Percentiles rank a stretch among this genome's conserved stretches.
Conservation (phyloP, 2,797 vertebrate species). For the Oophaga sylvatica region DNA sequence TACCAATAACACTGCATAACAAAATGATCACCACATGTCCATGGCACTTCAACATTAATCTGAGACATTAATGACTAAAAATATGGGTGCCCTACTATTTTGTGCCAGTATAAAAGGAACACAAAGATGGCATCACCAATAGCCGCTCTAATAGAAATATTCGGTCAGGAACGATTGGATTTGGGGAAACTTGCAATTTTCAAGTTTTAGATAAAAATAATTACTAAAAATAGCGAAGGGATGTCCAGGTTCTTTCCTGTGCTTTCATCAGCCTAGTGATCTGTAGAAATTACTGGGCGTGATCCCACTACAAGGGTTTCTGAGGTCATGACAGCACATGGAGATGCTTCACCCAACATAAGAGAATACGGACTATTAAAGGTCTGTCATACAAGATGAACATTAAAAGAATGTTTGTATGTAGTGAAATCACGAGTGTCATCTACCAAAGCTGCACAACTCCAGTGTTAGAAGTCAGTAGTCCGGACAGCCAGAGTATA, state of each 20-base stretch:
- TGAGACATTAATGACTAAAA: slow-evolving; percentile 72
- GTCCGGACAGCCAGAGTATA: neutral
- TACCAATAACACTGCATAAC: slow-evolving; percentile 88
- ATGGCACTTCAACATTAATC: slow-evolving; percentile 79
- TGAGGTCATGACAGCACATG: neutral
- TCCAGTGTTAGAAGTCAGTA: slow-evolving; percentile 24
- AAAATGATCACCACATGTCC: slow-evolving; percentile 91
- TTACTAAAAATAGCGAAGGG: neutral
- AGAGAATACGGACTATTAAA: neutral
- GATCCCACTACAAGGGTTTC: neutral
- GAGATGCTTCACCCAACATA: neutral
- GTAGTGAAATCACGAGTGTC: neutral
- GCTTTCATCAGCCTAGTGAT: neutral
- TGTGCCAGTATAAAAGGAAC: slow-evolving; percentile 22
- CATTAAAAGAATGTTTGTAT: neutral
- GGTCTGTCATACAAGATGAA: neutral
- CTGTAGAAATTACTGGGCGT: neutral
- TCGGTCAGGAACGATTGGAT: neutral
- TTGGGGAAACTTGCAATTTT: neutral
- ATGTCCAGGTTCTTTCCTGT: neutral
- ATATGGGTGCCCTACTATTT: slow-evolving; percentile 54
- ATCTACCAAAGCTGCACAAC: neutral
- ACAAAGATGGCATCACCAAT: slow-evolving; percentile 11
- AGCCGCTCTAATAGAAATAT: neutral
- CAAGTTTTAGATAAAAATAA: neutral